Percentiles rank a stretch among this genome's conserved stretches.
phyloP scores from a whole-genome alignment of 2,113 vertebrate species.

The Psittacus erithacus region DNA sequence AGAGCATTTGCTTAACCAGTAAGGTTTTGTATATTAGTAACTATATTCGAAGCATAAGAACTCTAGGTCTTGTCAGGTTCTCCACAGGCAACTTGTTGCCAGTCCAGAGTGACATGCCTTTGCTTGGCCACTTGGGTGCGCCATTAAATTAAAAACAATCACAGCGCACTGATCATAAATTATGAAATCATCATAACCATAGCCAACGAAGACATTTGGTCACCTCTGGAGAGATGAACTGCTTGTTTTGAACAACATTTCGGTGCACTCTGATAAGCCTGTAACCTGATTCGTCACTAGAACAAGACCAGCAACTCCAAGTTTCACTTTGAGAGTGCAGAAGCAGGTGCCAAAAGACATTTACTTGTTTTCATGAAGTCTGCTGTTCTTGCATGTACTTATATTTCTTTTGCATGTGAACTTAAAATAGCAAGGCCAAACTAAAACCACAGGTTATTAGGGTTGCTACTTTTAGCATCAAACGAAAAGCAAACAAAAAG shows the following conservation, averaged over 20 bases:
- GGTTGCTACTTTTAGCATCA: not conserved
- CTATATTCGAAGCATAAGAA: not conserved
- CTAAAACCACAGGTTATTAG: not conserved
- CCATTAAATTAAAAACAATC: not conserved
- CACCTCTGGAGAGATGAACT: not conserved
- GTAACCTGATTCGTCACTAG: not conserved
- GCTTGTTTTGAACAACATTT: not conserved
- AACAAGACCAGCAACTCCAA: not conserved
- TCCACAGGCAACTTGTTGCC: not conserved
- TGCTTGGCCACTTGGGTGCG: slow-evolving; percentile 2
- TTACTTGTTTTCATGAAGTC: not conserved
- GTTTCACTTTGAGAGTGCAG: not conserved
- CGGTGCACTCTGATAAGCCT: not conserved
- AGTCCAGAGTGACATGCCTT: not conserved
- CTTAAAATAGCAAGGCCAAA: slow-evolving; percentile 16
- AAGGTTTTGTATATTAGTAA: not conserved
- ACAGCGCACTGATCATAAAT: not conserved
- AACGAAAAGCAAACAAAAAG: not conserved
- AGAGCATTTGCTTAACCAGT: not conserved
- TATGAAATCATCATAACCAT: not conserved
- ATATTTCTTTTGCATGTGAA: not conserved
- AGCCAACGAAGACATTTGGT: not conserved
- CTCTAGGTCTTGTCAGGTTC: not conserved
- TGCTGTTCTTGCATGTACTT: not conserved
- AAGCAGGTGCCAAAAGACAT: not conserved